Evolutionary conservation across 2,888 invertebrate species (phyloP).

Genomic region (Epicampocera succincta): DNA sequence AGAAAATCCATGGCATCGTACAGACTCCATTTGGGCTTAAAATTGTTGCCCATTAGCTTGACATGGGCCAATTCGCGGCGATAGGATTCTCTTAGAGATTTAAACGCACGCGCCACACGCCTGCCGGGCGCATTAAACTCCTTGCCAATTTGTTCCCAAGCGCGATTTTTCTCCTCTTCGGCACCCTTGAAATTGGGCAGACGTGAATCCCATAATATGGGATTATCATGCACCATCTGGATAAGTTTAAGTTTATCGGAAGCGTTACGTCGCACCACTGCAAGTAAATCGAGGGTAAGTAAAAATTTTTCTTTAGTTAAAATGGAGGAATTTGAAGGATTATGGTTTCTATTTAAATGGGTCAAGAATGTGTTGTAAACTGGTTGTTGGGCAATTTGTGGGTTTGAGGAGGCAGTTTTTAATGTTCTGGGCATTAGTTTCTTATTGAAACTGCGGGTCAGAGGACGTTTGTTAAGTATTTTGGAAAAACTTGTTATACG

Average conservation of each 20-base stretch:
- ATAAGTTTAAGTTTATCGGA: constrained; percentile 80
- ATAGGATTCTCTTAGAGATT: constrained; percentile 80
- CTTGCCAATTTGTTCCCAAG: constrained; percentile 80
- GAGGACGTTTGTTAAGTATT: constrained; percentile 55
- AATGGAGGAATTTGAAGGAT: constrained; percentile 50
- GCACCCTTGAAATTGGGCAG: constrained; percentile 80
- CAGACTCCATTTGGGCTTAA: constrained; percentile 80
- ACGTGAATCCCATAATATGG: constrained; percentile 80
- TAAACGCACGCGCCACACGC: constrained; percentile 79
- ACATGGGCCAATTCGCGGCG: constrained; percentile 80
- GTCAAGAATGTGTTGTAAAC: constrained; percentile 8
- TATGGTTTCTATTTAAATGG: constrained; percentile 43
- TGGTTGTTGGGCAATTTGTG: background rate
- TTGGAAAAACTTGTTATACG: constrained; percentile 56
- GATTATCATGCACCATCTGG: constrained; percentile 81
- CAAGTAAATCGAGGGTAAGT: constrained; percentile 74
- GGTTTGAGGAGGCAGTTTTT: constrained; percentile 15
- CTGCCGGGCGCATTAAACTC: constrained; percentile 80
- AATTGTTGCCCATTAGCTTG: constrained; percentile 79
- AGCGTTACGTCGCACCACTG: constrained; percentile 81
- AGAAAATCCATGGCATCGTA: constrained; percentile 80
- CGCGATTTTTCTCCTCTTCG: constrained; percentile 80
- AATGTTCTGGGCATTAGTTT: constrained; percentile 25
- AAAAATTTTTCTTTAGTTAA: constrained; percentile 73
- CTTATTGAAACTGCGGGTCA: constrained; percentile 64